These are phyloP conservation scores for Glareola pratincola DNA, from an alignment of 2,113 vertebrate species.

Conservation along the genomic window DNA sequence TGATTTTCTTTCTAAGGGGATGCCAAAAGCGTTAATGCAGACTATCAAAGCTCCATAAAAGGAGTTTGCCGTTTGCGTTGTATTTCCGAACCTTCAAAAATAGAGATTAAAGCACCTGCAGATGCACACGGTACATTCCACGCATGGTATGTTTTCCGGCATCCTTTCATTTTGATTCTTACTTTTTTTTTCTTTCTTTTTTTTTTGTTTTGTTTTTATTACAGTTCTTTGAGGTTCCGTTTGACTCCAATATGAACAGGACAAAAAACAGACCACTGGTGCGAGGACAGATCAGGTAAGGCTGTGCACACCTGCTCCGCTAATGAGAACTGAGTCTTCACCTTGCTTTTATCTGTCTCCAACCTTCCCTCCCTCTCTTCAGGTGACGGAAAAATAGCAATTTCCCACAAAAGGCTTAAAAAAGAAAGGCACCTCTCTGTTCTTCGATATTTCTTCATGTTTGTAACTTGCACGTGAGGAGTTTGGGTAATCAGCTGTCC, in stretches of 20 bases:
- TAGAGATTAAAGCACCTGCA: constrained; percentile 30
- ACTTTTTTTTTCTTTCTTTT: not conserved
- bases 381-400: not conserved
- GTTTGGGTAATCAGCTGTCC: not conserved
- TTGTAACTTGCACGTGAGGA: not conserved
- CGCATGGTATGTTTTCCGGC: not conserved
- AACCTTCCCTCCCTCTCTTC: not conserved
- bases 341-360: not conserved
- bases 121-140: not conserved
- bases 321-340: not conserved
- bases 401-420: not conserved
- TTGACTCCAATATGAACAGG: constrained; percentile 99
- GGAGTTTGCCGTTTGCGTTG: not conserved
- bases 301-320: not conserved
- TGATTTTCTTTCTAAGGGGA: constrained; percentile 19
- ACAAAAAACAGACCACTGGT: constrained; percentile 97
- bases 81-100: not conserved
- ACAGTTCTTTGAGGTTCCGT: constrained; percentile 98
- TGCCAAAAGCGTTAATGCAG: not conserved
- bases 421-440: not conserved
- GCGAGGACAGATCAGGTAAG: constrained; percentile 96
- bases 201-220: constrained; percentile 50
- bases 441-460: not conserved
- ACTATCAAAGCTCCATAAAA: constrained; percentile 31
- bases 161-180: constrained; percentile 42